Conservation (phyloP, 1,140 invertebrate species). For the Hirudo medicinalis region DNA sequence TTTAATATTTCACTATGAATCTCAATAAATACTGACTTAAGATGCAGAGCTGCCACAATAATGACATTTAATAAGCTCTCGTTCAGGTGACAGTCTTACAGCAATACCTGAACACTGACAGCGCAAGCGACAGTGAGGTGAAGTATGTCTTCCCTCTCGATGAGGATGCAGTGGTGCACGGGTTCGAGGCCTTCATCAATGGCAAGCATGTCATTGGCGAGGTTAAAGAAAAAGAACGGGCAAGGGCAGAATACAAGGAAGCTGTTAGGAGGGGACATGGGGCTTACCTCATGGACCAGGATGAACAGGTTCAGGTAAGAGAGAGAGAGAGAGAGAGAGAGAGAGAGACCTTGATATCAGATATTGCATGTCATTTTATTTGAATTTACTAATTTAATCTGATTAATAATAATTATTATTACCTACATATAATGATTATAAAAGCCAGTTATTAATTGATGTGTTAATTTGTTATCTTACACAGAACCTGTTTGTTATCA, state of each 20-base stretch:
- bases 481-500: slow-evolving; percentile 41
- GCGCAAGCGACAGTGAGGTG: slow-evolving; percentile 31
- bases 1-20: neutral
- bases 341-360: neutral
- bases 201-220: slow-evolving; percentile 41
- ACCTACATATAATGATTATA: no score
- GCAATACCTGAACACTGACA: slow-evolving; percentile 26
- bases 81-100: slow-evolving; percentile 18
- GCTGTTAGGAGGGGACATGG: slow-evolving; percentile 43
- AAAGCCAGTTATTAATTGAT: no score
- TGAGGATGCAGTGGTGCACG: slow-evolving; percentile 40
- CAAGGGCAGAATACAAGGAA: slow-evolving; percentile 41
- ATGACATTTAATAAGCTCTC: neutral
- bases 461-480: slow-evolving; percentile 12
- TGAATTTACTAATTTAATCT: no score
- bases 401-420: no score
- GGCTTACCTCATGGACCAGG: slow-evolving; percentile 43
- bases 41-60: neutral
- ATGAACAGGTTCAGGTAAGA: slow-evolving; percentile 40
- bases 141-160: slow-evolving; percentile 43
- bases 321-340: no score
- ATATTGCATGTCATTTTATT: neutral
- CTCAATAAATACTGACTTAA: neutral
- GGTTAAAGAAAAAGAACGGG: slow-evolving; percentile 44
- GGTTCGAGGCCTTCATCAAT: slow-evolving; percentile 43